Evolutionary conservation across 2,888 invertebrate species (phyloP).

Genomic region (Caenorhabditis wallacei): DNA sequence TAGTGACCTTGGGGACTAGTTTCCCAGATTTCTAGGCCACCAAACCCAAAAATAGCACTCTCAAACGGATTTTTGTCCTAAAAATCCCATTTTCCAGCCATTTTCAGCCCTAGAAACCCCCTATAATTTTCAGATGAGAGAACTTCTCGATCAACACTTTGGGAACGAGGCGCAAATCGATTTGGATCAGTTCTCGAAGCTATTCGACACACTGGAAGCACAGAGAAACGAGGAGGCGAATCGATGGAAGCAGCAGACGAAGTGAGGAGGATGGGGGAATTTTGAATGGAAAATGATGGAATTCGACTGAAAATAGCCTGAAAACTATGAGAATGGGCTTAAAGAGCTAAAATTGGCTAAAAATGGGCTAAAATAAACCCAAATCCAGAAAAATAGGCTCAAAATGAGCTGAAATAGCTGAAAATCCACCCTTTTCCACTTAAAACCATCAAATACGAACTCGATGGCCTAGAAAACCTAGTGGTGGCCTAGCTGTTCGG

Average conservation of each 20-base stretch:
- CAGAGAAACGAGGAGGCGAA: conserved; percentile 90
- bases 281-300: background rate
- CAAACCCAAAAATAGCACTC: no score
- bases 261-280: conserved; percentile 86
- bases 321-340: background rate
- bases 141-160: conserved; percentile 72
- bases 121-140: conserved; percentile 74
- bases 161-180: conserved; percentile 88
- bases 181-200: conserved; percentile 90
- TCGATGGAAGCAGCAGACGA: conserved; percentile 90
- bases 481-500: no score
- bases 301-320: background rate
- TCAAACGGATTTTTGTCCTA: no score
- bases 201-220: conserved; percentile 92
- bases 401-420: background rate
- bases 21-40: no score
- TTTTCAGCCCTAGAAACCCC: no score
- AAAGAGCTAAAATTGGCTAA: background rate
- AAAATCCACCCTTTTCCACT: no score
- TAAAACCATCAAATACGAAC: no score
- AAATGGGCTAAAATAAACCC: background rate
- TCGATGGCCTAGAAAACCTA: no score
- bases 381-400: background rate
- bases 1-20: no score
- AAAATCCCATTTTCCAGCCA: background rate